Conservation (phyloP, 2,888 invertebrate species). For the Holacanthella duospinosa region DNA sequence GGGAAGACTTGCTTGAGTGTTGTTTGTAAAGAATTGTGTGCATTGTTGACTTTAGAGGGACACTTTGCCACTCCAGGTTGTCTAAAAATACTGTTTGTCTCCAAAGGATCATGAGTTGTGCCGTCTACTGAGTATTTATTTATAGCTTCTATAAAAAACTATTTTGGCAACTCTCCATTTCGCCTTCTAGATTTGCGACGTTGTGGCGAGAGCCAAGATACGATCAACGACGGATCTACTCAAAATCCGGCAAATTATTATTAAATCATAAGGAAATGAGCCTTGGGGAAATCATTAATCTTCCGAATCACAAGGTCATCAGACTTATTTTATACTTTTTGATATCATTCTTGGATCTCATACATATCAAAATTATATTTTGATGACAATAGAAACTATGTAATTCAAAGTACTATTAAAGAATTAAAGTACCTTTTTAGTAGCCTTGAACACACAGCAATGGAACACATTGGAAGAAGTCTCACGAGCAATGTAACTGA, state of each 20-base stretch:
- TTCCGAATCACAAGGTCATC: too few relatives aligned
- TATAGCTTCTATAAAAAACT: not conserved
- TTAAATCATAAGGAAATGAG: not conserved
- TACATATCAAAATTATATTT: too few relatives aligned
- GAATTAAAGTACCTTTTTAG: constrained; percentile 76
- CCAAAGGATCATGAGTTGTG: not conserved
- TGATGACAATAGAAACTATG: not conserved
- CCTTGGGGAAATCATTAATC: not conserved
- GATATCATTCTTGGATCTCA: too few relatives aligned
- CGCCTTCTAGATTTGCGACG: not conserved
- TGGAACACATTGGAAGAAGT: constrained; percentile 93
- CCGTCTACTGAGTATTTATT: not conserved
- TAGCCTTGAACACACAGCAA: constrained; percentile 98
- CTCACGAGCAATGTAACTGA: constrained; percentile 97
- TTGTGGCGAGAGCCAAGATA: not conserved
- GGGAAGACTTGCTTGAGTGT: not conserved
- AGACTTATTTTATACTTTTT: too few relatives aligned
- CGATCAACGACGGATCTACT: too few relatives aligned
- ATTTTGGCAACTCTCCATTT: not conserved
- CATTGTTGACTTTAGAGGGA: not conserved
- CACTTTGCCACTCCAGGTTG: not conserved
- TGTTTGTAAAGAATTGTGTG: not conserved
- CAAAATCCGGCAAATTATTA: too few relatives aligned
- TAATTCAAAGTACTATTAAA: not conserved
- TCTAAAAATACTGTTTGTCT: constrained; percentile 3